Evolutionary conservation across 2,888 invertebrate species (phyloP), one percentile per base, ranked within the genome.

Genomic region (Pocota personata): DNA sequence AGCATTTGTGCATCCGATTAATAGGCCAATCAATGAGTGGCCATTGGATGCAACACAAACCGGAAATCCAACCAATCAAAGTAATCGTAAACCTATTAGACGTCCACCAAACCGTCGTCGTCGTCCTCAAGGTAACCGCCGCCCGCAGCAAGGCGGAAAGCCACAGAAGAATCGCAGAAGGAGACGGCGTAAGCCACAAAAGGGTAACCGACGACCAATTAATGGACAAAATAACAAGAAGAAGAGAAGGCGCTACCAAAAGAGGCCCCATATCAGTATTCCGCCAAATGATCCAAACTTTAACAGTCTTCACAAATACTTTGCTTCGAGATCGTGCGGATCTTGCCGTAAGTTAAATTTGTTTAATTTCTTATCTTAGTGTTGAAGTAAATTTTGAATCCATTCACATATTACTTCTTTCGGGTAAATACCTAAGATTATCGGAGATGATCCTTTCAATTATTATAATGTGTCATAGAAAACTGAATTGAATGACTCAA

Each of bases 1-100:
- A n/a, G 55, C 72, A 8, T 86, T 77, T 77, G 62, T 86, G 6
- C 82, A 86, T 76, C 86, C 86, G 3, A 86, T 86, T 14, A 21
- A 82, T 32, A 57, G 82, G 10, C 86, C 86, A 10, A 77, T 72
- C 4, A 77, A 16, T 37, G 55, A 86, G 24, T 86, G 86, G 86
- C 71, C 75, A 5, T 35, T 84, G 24, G 40, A 76, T 14, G 8
- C 12, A 16, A 64, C 69, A 8, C 72, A 78, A 32, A 7, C 32
- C 10, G 75, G 24, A 8, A 64, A 32, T 62, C 30, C 62, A 1
- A 43, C 48, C 0, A 69, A 66, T 19, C 16, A 35, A 16, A 52
- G 7, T 16, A 46, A 52, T 10, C 43, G 69, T 2, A 64, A 64
- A 14, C 79, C 82, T 5, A n/a, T 16, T 4, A 12, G 50, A 6